These are phyloP conservation scores for Saxidomus purpurata DNA, from an alignment of 1,140 invertebrate genomes.

Conservation along the genomic window DNA sequence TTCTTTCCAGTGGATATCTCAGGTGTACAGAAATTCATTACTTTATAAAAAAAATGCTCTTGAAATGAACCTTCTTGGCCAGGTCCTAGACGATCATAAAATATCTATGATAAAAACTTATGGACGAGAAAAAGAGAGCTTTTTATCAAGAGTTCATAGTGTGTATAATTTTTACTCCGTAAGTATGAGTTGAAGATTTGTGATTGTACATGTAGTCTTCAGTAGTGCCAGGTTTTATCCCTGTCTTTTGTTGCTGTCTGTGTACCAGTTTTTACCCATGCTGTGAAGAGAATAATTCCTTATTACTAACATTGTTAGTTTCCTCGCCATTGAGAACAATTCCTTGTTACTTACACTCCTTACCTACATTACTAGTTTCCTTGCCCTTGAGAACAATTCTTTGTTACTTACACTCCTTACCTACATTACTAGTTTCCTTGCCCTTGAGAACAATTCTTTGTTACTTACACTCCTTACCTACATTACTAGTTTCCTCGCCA, in stretches of 20 bases:
- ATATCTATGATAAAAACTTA: conserved; percentile 19
- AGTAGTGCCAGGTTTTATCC: not conserved
- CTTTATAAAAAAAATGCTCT: conserved; percentile 48
- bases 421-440: too few relatives aligned
- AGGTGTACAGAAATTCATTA: conserved; percentile 18
- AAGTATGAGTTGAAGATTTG: conserved; percentile 6
- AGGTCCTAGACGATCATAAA: conserved; percentile 40
- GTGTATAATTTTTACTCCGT: conserved; percentile 22
- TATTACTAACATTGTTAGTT: too few relatives aligned
- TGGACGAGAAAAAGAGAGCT: not conserved
- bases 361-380: too few relatives aligned
- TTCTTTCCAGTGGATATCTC: conserved; percentile 16
- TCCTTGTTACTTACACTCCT: too few relatives aligned
- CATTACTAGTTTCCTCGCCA: too few relatives aligned
- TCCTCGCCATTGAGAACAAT: too few relatives aligned
- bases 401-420: too few relatives aligned
- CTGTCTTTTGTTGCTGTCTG: not conserved
- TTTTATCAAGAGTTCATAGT: not conserved
- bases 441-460: too few relatives aligned
- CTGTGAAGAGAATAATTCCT: too few relatives aligned
- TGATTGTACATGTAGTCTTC: not conserved
- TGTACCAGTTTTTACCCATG: too few relatives aligned
- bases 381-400: too few relatives aligned
- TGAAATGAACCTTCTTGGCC: conserved; percentile 55
- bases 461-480: too few relatives aligned